These are phyloP conservation scores for Syngnathus rostellatus DNA, from an alignment of 2,797 vertebrate genomes.

Conservation along the genomic window DNA sequence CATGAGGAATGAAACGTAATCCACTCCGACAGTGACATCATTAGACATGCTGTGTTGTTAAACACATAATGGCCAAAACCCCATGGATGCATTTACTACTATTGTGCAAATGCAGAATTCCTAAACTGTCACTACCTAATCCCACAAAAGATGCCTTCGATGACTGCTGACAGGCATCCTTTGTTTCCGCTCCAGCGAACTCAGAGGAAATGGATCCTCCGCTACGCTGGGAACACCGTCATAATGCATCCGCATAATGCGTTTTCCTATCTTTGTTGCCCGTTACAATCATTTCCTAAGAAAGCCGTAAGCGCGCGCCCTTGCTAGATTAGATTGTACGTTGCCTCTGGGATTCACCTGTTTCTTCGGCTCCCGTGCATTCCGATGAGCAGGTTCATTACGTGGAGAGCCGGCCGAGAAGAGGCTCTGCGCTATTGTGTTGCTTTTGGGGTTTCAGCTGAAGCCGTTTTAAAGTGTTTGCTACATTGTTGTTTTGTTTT, in stretches of 20 bases:
- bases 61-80: too few species aligned
- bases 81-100: too few species aligned
- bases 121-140: neutral
- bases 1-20: too few species aligned
- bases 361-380: neutral
- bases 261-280: neutral
- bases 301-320: neutral
- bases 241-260: neutral
- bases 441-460: neutral
- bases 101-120: neutral
- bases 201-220: constrained; percentile 1
- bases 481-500: neutral
- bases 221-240: neutral
- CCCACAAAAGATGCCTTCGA: neutral
- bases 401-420: neutral
- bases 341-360: constrained; percentile 1
- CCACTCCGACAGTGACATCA: neutral
- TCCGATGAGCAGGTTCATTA: neutral
- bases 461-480: neutral
- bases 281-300: constrained; percentile 5
- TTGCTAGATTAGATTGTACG: neutral
- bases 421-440: neutral
- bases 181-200: neutral
- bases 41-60: neutral
- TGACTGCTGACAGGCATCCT: neutral